These are phyloP conservation scores for Pterostichus madidus DNA, from an alignment of 2,888 invertebrate species.

Conservation along the genomic window DNA sequence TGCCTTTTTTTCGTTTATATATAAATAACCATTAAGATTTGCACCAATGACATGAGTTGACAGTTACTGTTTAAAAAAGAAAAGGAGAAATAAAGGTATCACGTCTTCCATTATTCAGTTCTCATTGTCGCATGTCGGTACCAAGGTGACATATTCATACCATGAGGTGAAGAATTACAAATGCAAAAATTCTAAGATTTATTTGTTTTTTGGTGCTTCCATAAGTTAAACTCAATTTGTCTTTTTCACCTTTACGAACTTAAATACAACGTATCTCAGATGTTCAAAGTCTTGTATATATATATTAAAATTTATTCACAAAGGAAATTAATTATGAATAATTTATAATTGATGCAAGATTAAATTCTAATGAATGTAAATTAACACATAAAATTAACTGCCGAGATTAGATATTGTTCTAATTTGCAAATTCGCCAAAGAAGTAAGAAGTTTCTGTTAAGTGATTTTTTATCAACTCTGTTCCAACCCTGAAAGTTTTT, in stretches of 20 bases:
- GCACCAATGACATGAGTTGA: too few species aligned
- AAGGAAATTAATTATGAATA: constrained; percentile 57
- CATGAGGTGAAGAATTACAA: constrained; percentile 9
- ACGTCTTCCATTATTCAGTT: neutral
- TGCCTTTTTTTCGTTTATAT: too few species aligned
- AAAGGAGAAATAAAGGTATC: too few species aligned
- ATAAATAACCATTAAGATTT: too few species aligned
- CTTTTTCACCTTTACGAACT: constrained; percentile 21
- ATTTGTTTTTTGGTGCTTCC: constrained; percentile 24
- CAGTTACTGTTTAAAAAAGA: too few species aligned
- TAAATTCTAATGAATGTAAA: constrained; percentile 57
- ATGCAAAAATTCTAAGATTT: constrained; percentile 29
- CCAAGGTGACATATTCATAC: too few species aligned
- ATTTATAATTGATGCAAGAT: constrained; percentile 57
- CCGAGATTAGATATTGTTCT: constrained; percentile 50
- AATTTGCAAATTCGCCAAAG: constrained; percentile 43
- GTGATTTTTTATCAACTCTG: constrained; percentile 30
- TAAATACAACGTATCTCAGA: constrained; percentile 37
- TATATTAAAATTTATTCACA: constrained; percentile 52
- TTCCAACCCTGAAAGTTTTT: constrained; percentile 16
- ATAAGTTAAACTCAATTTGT: constrained; percentile 36
- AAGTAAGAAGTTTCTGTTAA: constrained; percentile 35
- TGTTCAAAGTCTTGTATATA: constrained; percentile 36
- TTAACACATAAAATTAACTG: constrained; percentile 53
- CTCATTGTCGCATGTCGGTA: too few species aligned